Base-by-base conservation (phyloP, 1,140 invertebrate genomes). In the Drosophila gunungcola region DNA sequence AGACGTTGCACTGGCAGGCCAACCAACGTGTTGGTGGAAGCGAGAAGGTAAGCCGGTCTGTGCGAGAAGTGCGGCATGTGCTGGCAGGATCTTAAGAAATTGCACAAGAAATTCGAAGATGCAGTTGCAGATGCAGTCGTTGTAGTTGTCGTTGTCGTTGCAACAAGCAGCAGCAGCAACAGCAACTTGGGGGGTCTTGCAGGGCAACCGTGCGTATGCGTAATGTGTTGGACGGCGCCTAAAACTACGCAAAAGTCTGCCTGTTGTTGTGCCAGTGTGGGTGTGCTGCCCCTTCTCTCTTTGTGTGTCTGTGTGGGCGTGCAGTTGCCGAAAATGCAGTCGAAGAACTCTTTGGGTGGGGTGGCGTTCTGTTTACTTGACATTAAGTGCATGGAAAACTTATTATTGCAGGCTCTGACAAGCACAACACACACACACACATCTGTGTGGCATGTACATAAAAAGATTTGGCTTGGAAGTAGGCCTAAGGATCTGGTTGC, bases 331-430 rank as follows among this genome's bases (percentile, higher is more conserved):
- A 77, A 82, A 77, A 78, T 78, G 75, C 58, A 54, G 39, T 45
- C 70, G 46, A 45, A 60, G 57, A 42, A 58, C 25, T 56, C 42
- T 48, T 9, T 25, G 12, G 29, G n/a, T 27, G 21, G 13, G 48
- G 41, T 25, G 45, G 60, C 64, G 73, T 57, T 67, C 83, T 88
- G 82, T 88, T 86, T 82, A 88, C 84, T 88, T 88, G 84, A 88
- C 84, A 88, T 88, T 88, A 88, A 88, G 84, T 88, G 84, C 80
- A 84, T 78, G 63, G 84, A 89, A 88, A 89, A 88, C 84, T 88
- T 88, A 88, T 88, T 88, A 88, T 88, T 89, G 84, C 84, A 83
- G 84, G 75, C 75, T 76, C 70, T 79, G 83, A 88, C 83, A 88
- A 72, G 67, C 69, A 80, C 73, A n/a, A 25, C 43, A 27, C 45